Evolutionary conservation across 1,140 invertebrate genomes (phyloP).

Genomic region (Cecropterus lyciades): DNA sequence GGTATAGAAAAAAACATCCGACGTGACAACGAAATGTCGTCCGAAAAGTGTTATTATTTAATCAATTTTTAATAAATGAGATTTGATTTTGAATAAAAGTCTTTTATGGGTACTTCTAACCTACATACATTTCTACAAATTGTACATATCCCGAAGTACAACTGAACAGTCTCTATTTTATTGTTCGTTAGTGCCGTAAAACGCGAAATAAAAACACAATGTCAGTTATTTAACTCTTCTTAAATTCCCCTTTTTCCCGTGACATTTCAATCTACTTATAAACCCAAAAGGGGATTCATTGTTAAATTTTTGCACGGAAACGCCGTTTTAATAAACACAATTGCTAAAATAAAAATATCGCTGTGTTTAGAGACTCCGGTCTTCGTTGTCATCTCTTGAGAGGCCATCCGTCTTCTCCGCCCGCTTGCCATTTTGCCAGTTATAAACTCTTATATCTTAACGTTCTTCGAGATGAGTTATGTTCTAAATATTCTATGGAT

Average conservation of each 20-base stretch:
- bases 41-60: too few species aligned
- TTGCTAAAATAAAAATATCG: slow-evolving; percentile 36
- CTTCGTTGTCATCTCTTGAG: slow-evolving; percentile 44
- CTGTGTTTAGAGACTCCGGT: slow-evolving; percentile 34
- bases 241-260: slow-evolving; percentile 1
- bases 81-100: too few species aligned
- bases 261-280: slow-evolving; percentile 19
- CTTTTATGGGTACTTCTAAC: too few species aligned
- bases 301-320: slow-evolving; percentile 4
- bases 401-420: slow-evolving; percentile 46
- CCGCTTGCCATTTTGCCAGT: slow-evolving; percentile 38
- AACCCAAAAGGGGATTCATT: slow-evolving; percentile 18
- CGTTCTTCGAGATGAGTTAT: slow-evolving; percentile 37
- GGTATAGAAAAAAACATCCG: too few species aligned
- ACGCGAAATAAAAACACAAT: not conserved
- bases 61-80: too few species aligned
- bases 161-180: too few species aligned
- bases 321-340: slow-evolving; percentile 31
- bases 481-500: slow-evolving; percentile 27
- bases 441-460: slow-evolving; percentile 41
- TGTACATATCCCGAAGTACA: too few species aligned
- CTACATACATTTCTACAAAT: too few species aligned
- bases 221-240: not conserved
- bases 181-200: not conserved
- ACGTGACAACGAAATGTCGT: too few species aligned